phyloP scores from a whole-genome alignment of 1,140 invertebrate species.

The Ceratitis capitata region DNA sequence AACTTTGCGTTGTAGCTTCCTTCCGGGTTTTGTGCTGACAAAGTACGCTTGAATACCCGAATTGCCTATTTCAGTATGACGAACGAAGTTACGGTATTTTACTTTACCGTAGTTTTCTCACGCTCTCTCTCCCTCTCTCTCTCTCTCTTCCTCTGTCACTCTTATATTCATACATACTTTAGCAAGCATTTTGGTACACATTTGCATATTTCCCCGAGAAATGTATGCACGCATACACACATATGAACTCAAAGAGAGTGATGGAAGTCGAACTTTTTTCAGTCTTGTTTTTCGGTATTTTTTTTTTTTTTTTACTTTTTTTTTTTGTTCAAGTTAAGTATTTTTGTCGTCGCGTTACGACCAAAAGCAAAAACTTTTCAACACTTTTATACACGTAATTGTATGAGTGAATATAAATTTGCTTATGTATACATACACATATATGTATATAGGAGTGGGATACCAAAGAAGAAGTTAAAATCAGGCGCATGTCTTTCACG shows the following conservation, averaged over 20 bases:
- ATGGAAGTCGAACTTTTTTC: no score
- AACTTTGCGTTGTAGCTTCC: neutral
- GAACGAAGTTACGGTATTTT: neutral
- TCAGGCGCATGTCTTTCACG: neutral
- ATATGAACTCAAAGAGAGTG: neutral
- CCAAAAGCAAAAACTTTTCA: neutral
- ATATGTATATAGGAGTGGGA: neutral
- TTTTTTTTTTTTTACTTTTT: neutral
- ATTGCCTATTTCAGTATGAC: slow-evolving; percentile 17
- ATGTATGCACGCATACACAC: neutral
- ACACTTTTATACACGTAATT: neutral
- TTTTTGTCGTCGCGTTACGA: neutral
- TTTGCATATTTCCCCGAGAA: no score
- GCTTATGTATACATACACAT: neutral
- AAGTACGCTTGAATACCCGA: neutral
- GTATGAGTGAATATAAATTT: neutral
- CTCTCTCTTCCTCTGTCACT: neutral
- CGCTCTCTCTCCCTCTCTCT: neutral
- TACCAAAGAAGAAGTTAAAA: neutral
- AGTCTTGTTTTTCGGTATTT: neutral
- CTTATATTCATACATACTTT: neutral
- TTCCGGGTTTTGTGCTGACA: neutral
- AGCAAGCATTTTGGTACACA: neutral
- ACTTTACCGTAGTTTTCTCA: neutral
- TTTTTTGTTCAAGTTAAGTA: neutral